Evolutionary conservation across 1,140 invertebrate genomes (phyloP).

Genomic region (Pseudomyrmex dendroicus): DNA sequence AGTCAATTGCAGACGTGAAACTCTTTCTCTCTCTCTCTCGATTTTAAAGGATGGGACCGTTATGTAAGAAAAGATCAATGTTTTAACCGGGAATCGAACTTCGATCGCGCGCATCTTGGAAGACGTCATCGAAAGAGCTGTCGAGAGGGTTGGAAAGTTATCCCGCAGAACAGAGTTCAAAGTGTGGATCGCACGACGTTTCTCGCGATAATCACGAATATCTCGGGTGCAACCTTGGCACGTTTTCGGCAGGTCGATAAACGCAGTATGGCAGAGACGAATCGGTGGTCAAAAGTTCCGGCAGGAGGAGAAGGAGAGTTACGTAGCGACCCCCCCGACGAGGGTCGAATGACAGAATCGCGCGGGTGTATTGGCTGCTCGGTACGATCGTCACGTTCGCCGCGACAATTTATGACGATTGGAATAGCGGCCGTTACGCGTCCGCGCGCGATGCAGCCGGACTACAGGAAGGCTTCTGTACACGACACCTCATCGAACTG

Average conservation of each 20-base stretch:
- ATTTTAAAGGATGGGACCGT: not conserved
- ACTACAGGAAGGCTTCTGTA: conserved; percentile 55
- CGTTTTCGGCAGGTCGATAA: conserved; percentile 44
- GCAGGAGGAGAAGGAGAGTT: not conserved
- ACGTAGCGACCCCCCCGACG: conserved; percentile 29
- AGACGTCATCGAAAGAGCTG: not conserved
- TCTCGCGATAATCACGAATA: conserved; percentile 45
- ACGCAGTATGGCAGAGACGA: conserved; percentile 33
- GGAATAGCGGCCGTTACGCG: conserved; percentile 75
- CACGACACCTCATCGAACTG: conserved; percentile 71
- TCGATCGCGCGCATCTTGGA: not conserved
- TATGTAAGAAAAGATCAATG: conserved; percentile 6
- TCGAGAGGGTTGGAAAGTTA: not conserved
- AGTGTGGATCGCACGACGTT: conserved; percentile 7
- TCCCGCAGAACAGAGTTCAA: not conserved
- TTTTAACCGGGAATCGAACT: not conserved
- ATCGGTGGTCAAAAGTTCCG: conserved; percentile 60
- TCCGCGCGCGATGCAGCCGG: conserved; percentile 66
- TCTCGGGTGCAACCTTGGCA: conserved; percentile 51
- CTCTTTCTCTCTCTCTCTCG: no score
- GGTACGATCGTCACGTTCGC: conserved; percentile 75
- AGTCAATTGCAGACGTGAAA: not conserved
- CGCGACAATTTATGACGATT: conserved; percentile 78
- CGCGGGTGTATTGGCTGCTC: conserved; percentile 71
- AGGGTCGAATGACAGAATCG: conserved; percentile 71